Evolutionary conservation across 1,140 invertebrate genomes (phyloP), one percentile per base, ranked within the genome.

Genomic region (Wasmannia auropunctata): DNA sequence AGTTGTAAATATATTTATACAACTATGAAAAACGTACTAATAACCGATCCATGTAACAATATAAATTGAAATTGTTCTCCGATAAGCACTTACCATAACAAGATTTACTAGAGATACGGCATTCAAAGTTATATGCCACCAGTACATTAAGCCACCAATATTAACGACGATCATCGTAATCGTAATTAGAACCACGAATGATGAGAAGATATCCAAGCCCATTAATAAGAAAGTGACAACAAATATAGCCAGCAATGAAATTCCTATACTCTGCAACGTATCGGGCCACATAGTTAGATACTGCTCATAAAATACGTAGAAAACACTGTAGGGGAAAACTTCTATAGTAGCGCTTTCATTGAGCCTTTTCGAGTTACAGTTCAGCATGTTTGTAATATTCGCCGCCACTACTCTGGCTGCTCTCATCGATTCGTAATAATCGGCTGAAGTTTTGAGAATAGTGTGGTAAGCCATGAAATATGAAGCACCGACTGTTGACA

Each of bases 271-370:
- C 88, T 97, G 96, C 6, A 99, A 91, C 0, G 98, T 98, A 90
- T 99, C 98, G 0, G 97, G 95, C 97, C 98, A 99, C 96, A 99
- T 99, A 5, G 98, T 99, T 83, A 99, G 95, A 95, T 99, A 99
- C 95, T 99, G 99, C 94, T 99, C 99, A 93, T 99, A 99, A 95
- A 99, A 99, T 14, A 99, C 99, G 93, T 99, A 99, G 95, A 99
- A 99, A 31, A 99, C 97, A 87, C 98, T 99, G 95, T 99, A 99
- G 0, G 99, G 98, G 94, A 99, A 99, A n/a, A 99, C 98, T 95
- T 97, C 97, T 49, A 98, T 96, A 6, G 96, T 95, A 3, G 95
- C 85, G 22, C 93, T 94, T 40, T 94, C 87, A 19, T 95, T 96
- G 34, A 93, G 89, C 2, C 93, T 92, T 76, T 94, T 93, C 6